Evolutionary conservation across 2,888 invertebrate species (phyloP).

Genomic region (Caenorhabditis afra): DNA sequence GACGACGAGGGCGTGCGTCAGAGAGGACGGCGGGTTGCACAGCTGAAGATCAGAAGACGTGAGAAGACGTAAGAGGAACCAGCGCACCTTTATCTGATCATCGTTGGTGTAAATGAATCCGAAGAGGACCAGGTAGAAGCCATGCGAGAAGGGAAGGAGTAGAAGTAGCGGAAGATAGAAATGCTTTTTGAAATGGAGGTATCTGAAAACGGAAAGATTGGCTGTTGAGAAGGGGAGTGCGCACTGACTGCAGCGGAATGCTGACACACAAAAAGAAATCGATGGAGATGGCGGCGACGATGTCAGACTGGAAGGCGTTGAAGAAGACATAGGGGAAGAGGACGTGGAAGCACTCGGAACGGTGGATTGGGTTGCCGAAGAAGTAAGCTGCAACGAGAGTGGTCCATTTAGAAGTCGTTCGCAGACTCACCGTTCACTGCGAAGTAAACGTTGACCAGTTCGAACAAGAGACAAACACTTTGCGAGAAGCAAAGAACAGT

Average conservation of each 20-base stretch:
- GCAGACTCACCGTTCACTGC: no score
- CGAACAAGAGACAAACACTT: no score
- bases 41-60: no score
- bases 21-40: constrained; percentile 11
- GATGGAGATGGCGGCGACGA: constrained; percentile 3
- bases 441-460: no score
- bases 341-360: constrained; percentile 1
- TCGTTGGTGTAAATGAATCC: constrained; percentile 3
- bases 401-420: no score
- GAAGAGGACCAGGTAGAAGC: not conserved
- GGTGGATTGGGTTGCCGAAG: not conserved
- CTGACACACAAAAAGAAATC: constrained; percentile 6
- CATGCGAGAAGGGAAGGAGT: not conserved
- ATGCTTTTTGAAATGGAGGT: not conserved
- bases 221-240: not conserved
- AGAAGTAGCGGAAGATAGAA: constrained; percentile 1
- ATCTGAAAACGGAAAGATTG: no score
- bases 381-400: not conserved
- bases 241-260: not conserved
- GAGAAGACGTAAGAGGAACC: no score
- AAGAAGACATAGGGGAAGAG: constrained; percentile 24
- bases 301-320: constrained; percentile 14
- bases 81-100: not conserved
- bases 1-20: not conserved
- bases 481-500: no score